Evolutionary conservation across 1,140 invertebrate species (phyloP).

Genomic region (Drosophila kepulauana): DNA sequence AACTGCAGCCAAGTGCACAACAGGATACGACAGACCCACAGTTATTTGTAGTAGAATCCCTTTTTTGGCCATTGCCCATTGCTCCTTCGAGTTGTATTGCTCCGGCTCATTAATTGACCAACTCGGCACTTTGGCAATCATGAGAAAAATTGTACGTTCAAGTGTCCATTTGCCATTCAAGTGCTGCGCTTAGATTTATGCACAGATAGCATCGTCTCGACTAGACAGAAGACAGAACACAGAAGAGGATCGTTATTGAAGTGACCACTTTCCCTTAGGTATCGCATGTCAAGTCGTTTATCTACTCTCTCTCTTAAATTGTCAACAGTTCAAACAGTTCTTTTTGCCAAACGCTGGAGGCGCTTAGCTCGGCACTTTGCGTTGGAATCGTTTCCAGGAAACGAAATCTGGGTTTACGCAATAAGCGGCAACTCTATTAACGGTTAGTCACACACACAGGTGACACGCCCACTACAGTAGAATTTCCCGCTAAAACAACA

Average conservation of each 20-base stretch:
- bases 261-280: constrained; percentile 66
- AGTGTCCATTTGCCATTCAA: constrained; percentile 68
- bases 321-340: constrained; percentile 43
- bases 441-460: constrained; percentile 63
- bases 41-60: constrained; percentile 55
- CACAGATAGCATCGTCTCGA: constrained; percentile 53
- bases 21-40: constrained; percentile 48
- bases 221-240: not conserved
- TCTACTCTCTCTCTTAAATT: constrained; percentile 52
- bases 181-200: constrained; percentile 69
- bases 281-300: constrained; percentile 61
- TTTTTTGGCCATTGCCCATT: constrained; percentile 12
- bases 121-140: constrained; percentile 63
- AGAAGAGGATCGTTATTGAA: not conserved
- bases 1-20: constrained; percentile 71
- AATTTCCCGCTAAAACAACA: constrained; percentile 75
- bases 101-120: constrained; percentile 74
- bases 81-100: constrained; percentile 10
- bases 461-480: constrained; percentile 56
- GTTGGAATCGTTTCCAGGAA: constrained; percentile 48
- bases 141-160: constrained; percentile 76
- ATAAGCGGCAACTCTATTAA: constrained; percentile 48
- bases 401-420: constrained; percentile 35
- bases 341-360: constrained; percentile 50
- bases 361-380: constrained; percentile 53